phyloP scores from a whole-genome alignment of 1,140 invertebrate genomes.

The Magallana gigas region DNA sequence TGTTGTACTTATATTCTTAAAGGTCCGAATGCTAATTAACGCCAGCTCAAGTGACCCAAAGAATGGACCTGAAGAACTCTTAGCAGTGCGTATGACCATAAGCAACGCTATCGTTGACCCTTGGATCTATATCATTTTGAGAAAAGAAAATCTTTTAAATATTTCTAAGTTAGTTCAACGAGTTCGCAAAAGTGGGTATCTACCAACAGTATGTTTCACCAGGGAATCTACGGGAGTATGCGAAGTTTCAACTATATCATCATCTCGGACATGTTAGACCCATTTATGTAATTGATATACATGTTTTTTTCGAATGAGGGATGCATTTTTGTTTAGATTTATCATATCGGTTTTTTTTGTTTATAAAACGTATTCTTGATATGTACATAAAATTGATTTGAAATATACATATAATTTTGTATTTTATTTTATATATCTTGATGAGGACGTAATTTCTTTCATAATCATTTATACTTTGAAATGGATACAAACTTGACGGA shows the following conservation, averaged over 20 bases:
- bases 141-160: conserved; percentile 15
- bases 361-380: too few relatives aligned
- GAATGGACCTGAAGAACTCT: neutral
- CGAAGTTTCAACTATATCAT: neutral
- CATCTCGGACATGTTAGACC: neutral
- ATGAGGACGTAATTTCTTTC: too few relatives aligned
- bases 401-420: too few relatives aligned
- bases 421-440: too few relatives aligned
- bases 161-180: neutral
- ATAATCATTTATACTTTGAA: too few relatives aligned
- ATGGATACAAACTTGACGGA: too few relatives aligned
- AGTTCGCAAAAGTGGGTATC: neutral
- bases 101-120: conserved; percentile 28
- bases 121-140: conserved; percentile 22
- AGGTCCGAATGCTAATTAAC: conserved; percentile 35
- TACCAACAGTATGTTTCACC: neutral
- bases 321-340: too few relatives aligned
- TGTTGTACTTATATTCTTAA: neutral
- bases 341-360: too few relatives aligned
- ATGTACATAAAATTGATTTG: too few relatives aligned
- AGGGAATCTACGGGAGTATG: neutral
- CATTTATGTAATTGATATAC: neutral
- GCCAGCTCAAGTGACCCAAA: neutral
- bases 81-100: conserved; percentile 27
- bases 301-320: too few relatives aligned